These are phyloP conservation scores for Himalopsyche kuldschensis DNA, from an alignment of 2,888 invertebrate genomes.

Conservation along the genomic window DNA sequence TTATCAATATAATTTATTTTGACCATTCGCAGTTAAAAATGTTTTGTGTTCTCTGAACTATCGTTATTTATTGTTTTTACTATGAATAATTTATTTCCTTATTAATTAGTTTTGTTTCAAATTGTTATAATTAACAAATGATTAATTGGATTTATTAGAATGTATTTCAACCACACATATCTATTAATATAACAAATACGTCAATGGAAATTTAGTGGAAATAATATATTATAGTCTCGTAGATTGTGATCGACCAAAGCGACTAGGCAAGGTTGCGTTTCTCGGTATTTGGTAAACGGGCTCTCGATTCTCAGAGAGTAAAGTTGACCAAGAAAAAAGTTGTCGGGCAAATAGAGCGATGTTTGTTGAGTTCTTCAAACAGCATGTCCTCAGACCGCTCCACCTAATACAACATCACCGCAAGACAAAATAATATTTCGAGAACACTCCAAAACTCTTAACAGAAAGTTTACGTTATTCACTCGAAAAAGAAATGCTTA, in stretches of 20 bases:
- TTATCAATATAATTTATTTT: too few species aligned
- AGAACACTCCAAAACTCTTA: neutral
- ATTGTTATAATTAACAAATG: too few species aligned
- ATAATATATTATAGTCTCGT: neutral
- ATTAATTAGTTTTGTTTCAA: too few species aligned
- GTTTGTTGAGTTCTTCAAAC: constrained; percentile 34
- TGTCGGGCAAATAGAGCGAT: constrained; percentile 24
- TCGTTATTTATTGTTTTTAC: too few species aligned
- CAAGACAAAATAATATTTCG: neutral
- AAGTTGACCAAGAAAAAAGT: constrained; percentile 17
- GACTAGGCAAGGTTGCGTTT: constrained; percentile 6
- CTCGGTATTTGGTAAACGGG: constrained; percentile 14
- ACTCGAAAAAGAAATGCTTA: neutral
- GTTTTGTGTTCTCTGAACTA: too few species aligned
- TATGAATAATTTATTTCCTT: too few species aligned
- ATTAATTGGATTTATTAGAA: too few species aligned
- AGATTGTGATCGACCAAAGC: neutral
- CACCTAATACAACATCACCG: constrained; percentile 4
- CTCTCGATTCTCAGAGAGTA: constrained; percentile 18
- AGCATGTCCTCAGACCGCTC: neutral
- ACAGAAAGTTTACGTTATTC: neutral
- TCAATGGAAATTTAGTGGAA: neutral
- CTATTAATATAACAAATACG: too few species aligned
- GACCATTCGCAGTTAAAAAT: too few species aligned
- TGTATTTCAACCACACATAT: too few species aligned